A percentile compares a stretch with the other conserved stretches of the same genome.
phyloP scores from a whole-genome alignment of 2,113 vertebrate genomes.

The Stegostoma tigrinum region DNA sequence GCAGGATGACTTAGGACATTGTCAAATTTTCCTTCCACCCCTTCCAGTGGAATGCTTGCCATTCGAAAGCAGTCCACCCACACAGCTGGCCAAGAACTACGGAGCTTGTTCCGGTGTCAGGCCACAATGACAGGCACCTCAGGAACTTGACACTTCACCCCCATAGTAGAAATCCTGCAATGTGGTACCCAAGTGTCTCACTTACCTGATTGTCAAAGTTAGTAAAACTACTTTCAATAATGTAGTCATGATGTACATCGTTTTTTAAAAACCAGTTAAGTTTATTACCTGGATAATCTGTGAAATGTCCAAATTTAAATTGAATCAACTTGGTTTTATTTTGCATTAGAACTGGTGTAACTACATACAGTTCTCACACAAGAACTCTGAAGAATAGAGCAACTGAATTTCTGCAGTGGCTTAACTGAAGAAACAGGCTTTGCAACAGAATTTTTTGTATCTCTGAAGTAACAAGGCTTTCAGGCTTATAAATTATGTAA shows the following conservation, averaged over 20 bases:
- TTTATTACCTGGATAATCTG: neutral
- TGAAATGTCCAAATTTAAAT: constrained; percentile 10
- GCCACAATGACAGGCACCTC: neutral
- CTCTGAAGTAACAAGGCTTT: neutral
- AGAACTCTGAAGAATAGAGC: neutral
- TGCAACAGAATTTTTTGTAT: neutral
- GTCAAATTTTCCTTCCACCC: constrained; percentile 26
- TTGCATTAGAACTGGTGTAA: neutral
- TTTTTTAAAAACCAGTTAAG: neutral
- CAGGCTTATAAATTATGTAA: neutral
- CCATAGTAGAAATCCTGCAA: neutral
- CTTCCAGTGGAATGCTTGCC: constrained; percentile 3
- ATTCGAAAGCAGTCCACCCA: constrained; percentile 5
- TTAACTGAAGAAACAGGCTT: neutral
- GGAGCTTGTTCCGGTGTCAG: neutral
- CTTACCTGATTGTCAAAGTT: neutral
- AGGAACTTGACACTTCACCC: neutral
- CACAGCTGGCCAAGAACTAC: constrained; percentile 6
- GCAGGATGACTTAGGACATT: neutral
- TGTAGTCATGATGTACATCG: neutral
- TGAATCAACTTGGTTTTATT: neutral
- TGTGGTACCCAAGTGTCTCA: too few relatives aligned
- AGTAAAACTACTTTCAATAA: neutral
- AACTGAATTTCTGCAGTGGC: neutral
- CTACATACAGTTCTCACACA: neutral